phyloP scores from a whole-genome alignment of 1,140 invertebrate genomes.

The Drosophila elegans region DNA sequence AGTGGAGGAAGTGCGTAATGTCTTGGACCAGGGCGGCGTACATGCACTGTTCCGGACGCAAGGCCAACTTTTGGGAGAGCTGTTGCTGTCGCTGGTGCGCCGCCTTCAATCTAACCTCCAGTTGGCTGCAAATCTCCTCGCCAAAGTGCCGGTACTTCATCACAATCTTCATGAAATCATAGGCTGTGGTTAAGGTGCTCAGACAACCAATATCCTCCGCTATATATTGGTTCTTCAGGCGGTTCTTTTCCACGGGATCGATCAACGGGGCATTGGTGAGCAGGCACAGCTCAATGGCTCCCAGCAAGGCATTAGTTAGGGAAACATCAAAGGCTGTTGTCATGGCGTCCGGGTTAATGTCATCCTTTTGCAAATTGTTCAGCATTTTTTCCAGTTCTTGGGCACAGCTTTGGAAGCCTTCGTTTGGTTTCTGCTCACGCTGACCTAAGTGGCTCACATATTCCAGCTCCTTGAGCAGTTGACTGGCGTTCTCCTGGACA shows the following conservation, averaged over 20 bases:
- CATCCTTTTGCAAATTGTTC: slow-evolving; percentile 8
- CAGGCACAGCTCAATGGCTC: slow-evolving; percentile 84
- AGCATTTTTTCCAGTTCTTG: slow-evolving; percentile 31
- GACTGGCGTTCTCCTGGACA: slow-evolving; percentile 28
- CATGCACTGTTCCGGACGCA: slow-evolving; percentile 86
- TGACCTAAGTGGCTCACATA: slow-evolving; percentile 35
- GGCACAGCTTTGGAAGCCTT: slow-evolving; percentile 48
- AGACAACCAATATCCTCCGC: slow-evolving; percentile 87
- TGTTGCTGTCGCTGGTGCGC: slow-evolving; percentile 76
- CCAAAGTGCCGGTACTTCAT: slow-evolving; percentile 79
- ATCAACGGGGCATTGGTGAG: slow-evolving; percentile 86
- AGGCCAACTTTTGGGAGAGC: slow-evolving; percentile 85
- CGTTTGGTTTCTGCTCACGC: slow-evolving; percentile 30
- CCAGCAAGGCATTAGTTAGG: slow-evolving; percentile 59
- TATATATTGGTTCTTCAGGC: slow-evolving; percentile 88
- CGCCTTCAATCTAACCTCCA: slow-evolving; percentile 71
- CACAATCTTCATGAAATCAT: slow-evolving; percentile 76
- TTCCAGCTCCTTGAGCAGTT: slow-evolving; percentile 62
- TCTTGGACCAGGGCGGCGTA: slow-evolving; percentile 86
- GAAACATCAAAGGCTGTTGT: slow-evolving; percentile 36
- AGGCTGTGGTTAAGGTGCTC: slow-evolving; percentile 44
- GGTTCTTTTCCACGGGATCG: slow-evolving; percentile 91
- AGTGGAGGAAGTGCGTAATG: slow-evolving; percentile 70
- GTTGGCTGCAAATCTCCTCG: slow-evolving; percentile 61
- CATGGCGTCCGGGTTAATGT: slow-evolving; percentile 1